These are phyloP conservation scores for Dynastes maya DNA, from an alignment of 2,888 invertebrate genomes.

Conservation along the genomic window DNA sequence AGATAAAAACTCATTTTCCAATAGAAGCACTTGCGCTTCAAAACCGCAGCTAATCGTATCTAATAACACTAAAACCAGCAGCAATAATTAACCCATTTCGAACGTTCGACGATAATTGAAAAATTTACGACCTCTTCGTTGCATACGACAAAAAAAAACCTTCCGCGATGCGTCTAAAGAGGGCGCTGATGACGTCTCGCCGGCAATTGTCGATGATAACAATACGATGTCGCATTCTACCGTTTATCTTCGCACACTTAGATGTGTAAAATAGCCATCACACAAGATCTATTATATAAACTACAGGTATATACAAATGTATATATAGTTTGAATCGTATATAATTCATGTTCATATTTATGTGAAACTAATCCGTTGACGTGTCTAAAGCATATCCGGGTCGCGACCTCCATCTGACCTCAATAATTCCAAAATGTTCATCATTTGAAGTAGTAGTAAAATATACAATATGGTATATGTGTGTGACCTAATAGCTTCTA, in stretches of 20 bases:
- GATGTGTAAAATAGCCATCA: no score
- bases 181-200: no score
- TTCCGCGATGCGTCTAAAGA: no score
- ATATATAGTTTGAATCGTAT: no score
- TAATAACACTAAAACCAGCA: background rate
- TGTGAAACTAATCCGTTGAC: conserved; percentile 57
- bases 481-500: conserved; percentile 59
- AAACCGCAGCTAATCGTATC: background rate
- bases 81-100: conserved; percentile 9
- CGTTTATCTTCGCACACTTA: no score
- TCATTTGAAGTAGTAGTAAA: conserved; percentile 56
- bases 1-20: background rate
- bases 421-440: conserved; percentile 64
- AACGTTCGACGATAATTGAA: conserved; percentile 1
- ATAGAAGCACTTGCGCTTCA: background rate
- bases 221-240: no score
- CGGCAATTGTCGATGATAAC: no score
- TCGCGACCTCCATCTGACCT: conserved; percentile 62
- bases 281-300: no score
- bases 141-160: background rate
- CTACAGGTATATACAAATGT: no score
- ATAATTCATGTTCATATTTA: conserved; percentile 31
- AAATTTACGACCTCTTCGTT: conserved; percentile 1
- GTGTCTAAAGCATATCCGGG: conserved; percentile 57
- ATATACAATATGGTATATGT: conserved; percentile 50